Conservation (phyloP, 2,888 invertebrate genomes). For the Hoplodrina ambigua region DNA sequence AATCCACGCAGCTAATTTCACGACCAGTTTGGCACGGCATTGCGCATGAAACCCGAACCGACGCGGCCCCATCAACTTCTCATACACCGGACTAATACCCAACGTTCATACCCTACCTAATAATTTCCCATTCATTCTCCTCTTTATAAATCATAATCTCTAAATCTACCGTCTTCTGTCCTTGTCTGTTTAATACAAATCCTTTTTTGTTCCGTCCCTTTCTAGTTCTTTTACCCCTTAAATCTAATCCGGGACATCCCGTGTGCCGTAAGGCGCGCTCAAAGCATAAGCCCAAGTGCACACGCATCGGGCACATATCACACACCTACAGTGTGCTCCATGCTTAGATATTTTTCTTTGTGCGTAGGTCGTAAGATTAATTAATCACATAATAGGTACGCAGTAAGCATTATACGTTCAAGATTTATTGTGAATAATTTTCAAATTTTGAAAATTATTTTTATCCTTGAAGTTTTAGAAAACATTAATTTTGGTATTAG, state of each 20-base stretch:
- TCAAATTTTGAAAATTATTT: constrained; percentile 53
- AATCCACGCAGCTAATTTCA: constrained; percentile 72
- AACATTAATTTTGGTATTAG: constrained; percentile 51
- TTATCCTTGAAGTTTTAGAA: constrained; percentile 58
- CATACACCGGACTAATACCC: constrained; percentile 75
- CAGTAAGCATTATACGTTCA: constrained; percentile 38
- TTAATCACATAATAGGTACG: constrained; percentile 36
- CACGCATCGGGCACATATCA: constrained; percentile 60
- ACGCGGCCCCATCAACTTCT: constrained; percentile 71
- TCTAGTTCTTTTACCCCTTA: constrained; percentile 89
- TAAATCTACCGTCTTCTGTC: constrained; percentile 85
- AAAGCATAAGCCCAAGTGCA: constrained; percentile 71
- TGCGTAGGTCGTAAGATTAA: constrained; percentile 45
- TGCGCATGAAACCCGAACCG: constrained; percentile 67
- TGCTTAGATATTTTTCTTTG: constrained; percentile 20
- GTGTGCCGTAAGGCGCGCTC: constrained; percentile 81
- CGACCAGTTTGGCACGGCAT: constrained; percentile 68
- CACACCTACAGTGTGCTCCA: constrained; percentile 26
- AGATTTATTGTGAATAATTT: constrained; percentile 58
- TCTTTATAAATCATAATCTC: constrained; percentile 90
- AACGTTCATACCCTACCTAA: constrained; percentile 84
- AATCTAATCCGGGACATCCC: constrained; percentile 90
- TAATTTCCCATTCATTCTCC: constrained; percentile 89
- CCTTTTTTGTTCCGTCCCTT: constrained; percentile 73
- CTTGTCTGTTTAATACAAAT: constrained; percentile 75